Evolutionary conservation across 2,888 invertebrate genomes (phyloP), one percentile per base, ranked within the genome.

Genomic region (Pachliopta kotzebuea): DNA sequence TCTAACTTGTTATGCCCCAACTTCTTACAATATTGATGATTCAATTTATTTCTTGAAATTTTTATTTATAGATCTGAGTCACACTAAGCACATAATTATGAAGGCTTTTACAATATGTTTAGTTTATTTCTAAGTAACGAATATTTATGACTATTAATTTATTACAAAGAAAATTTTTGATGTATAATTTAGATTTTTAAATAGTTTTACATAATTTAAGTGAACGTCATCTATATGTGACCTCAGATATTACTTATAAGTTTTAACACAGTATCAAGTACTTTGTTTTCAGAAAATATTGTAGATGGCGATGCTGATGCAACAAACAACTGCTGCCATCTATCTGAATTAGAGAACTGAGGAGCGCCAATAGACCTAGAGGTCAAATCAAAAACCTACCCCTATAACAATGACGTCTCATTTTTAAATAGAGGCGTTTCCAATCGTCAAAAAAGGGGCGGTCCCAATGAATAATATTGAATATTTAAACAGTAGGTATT

Each of bases 391-490:
- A 55, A 59, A 49, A 29, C 31, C 31, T 52, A 42, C 26, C 52
- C 61, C 67, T 31, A 37, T 67, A 60, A 67, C 62, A 68, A 67
- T 67, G 65, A 68, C 67, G 67, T 59, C 67, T 55, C 66, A 67
- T 61, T 72, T 64, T 68, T 70, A 67, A 67, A 63, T 68, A 75
- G 72, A 74, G 76, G 85, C 85, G 85, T 80, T 74, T 74, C 79
- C 81, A 56, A 31, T 64, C 29, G 20, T 52, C 26, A 58, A 71
- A 68, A 56, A 68, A 80, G 83, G 83, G 85, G 86, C 81, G 85
- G 82, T 78, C 72, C 84, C 53, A 21, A 56, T 45, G 26, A 67
- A 63, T 58, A 29, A 7, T 49, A 26, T 24, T 45, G 45, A 45
- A 56, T 56, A 62, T 20, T 45, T 49, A 54, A 50, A 54, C 37